Conservation (phyloP, 2,888 invertebrate species). For the Eristalinus aeneus region DNA sequence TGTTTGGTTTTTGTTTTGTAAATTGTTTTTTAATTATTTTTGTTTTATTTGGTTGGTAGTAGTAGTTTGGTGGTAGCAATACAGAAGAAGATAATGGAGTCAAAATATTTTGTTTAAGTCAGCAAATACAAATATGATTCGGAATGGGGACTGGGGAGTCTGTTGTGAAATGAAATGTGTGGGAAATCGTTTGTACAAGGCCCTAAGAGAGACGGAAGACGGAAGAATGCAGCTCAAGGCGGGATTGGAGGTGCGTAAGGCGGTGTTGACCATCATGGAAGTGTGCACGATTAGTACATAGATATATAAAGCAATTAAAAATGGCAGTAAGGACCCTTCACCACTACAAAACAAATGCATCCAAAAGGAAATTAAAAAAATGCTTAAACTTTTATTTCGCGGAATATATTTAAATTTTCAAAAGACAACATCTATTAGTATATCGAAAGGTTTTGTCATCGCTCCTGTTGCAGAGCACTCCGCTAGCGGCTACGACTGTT, state of each 20-base stretch:
- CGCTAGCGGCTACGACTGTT: slow-evolving; percentile 17
- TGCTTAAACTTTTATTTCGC: slow-evolving; percentile 20
- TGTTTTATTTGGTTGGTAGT: slow-evolving; percentile 66
- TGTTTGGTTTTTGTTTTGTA: slow-evolving; percentile 58
- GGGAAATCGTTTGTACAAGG: slow-evolving; percentile 38
- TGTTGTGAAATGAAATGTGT: slow-evolving; percentile 9
- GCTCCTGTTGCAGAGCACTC: slow-evolving; percentile 1
- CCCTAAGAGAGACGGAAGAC: slow-evolving; percentile 11
- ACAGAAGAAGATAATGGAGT: slow-evolving; percentile 70
- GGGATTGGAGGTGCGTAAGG: slow-evolving; percentile 22
- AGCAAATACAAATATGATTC: slow-evolving; percentile 66
- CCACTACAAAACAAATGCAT: slow-evolving; percentile 7
- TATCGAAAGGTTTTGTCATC: slow-evolving; percentile 6
- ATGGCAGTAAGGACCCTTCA: slow-evolving; percentile 13
- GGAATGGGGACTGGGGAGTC: slow-evolving; percentile 24
- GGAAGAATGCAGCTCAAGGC: slow-evolving; percentile 4
- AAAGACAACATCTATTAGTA: slow-evolving; percentile 42
- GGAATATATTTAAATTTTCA: slow-evolving; percentile 12
- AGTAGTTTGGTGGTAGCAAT: slow-evolving; percentile 71
- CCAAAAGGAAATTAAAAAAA: background rate
- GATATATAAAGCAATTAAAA: background rate
- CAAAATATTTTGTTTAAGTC: slow-evolving; percentile 60
- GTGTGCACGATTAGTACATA: slow-evolving; percentile 34
- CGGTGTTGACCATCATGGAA: slow-evolving; percentile 12
- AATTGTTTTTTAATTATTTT: slow-evolving; percentile 56